Conservation (phyloP, 2,113 vertebrate species). For the Pygoscelis adeliae region DNA sequence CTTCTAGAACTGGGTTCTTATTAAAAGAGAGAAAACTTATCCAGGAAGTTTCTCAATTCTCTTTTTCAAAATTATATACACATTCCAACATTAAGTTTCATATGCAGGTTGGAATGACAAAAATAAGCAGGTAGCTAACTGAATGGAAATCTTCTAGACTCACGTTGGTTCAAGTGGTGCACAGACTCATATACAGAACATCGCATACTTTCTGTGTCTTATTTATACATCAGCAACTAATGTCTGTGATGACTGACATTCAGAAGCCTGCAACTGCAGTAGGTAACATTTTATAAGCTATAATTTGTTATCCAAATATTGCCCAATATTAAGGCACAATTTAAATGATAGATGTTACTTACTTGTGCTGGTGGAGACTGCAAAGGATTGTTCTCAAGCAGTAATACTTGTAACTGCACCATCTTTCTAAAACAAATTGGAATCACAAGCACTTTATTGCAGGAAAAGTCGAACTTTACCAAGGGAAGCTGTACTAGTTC, state of each 20-base stretch:
- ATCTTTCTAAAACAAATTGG: constrained; percentile 93
- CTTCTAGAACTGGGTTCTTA: background rate
- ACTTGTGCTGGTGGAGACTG: constrained; percentile 96
- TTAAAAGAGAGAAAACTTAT: background rate
- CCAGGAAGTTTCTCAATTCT: background rate
- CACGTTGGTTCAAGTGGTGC: background rate
- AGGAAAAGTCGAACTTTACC: constrained; percentile 96
- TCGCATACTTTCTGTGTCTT: background rate
- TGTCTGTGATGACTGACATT: background rate
- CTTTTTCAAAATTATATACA: background rate
- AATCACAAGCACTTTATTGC: constrained; percentile 94
- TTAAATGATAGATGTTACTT: background rate
- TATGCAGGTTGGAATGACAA: background rate
- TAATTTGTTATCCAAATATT: background rate
- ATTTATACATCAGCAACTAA: background rate
- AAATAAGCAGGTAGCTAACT: background rate
- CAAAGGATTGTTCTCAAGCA: constrained; percentile 93
- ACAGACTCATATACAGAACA: background rate
- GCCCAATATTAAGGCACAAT: background rate
- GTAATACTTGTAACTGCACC: constrained; percentile 88
- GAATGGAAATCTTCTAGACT: background rate
- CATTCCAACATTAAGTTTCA: background rate
- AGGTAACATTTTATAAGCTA: background rate
- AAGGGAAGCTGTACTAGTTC: constrained; percentile 92
- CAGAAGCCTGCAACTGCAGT: background rate